Base-by-base conservation (phyloP, 2,113 vertebrate species). In the Rhinolophus sinicus region DNA sequence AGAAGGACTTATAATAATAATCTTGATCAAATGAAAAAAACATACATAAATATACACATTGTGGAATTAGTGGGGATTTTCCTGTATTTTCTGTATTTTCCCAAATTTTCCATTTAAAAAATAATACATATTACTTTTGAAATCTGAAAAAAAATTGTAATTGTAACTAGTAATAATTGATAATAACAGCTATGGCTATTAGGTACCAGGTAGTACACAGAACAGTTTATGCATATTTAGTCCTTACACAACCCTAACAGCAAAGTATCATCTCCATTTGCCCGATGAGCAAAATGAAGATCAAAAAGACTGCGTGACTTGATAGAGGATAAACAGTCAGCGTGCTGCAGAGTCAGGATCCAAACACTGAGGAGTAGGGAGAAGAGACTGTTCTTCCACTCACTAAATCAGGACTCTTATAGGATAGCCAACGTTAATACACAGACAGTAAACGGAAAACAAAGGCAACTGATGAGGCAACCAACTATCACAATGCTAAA, bases 31-130 rank as follows among this genome's bases (percentile, higher is more conserved):
- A 38, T 62, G 18, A 77, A 92, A 67, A 69, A 83, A 12, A n/a
- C 21, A 77, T 16, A 54, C 35, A 69, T 22, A 80, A 22, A 69
- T 22, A 76, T 30, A 80, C 16, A 90, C 33, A 86, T 16, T 64
- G 9, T 81, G 60, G 30, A 62, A 90, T 82, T 87, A 78, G 8
- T 96, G 33, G 14, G 3, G 8, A 92, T 87, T 86, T 58, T 65
- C 87, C 40, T 78, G 9, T 50, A 64, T 1, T 56, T 88, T 40
- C 40, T 40, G 40, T 44, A 44, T 44, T 44, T 93, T 90, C 44
- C 40, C 50, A 67, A 89, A 83, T 88, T 81, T 76, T 58, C 60
- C 38, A 93, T 82, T 81, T 58, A 89, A 26, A 80, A 70, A 70
- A 81, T n/a, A 91, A 70, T 28, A 44, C 11, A 4, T 50, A 58